Evolutionary conservation across 64 coral and sea anemone genomes (phyloP).

Genomic region (Actinia tenebrosa): DNA sequence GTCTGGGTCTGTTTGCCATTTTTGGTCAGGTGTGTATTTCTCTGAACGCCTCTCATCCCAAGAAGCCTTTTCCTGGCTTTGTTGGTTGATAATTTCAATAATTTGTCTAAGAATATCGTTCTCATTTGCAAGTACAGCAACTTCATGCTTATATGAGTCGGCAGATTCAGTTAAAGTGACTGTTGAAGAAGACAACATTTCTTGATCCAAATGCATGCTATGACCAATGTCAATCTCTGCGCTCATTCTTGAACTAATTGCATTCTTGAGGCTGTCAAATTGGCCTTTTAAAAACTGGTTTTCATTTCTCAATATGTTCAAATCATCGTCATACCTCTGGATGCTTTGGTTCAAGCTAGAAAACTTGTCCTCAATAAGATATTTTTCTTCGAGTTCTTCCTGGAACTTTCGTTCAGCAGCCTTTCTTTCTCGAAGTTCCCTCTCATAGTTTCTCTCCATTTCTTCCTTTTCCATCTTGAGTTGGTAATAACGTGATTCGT

Average conservation of each 20-base stretch:
- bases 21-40: background rate
- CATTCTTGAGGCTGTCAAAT: constrained; percentile 29
- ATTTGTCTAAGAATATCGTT: constrained; percentile 52
- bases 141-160: constrained; percentile 37
- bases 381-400: constrained; percentile 34
- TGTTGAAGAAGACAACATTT: background rate
- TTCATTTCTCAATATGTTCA: constrained; percentile 20
- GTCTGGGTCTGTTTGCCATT: constrained; percentile 6
- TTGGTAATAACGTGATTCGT: constrained; percentile 27
- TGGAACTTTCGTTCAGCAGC: constrained; percentile 18
- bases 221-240: background rate
- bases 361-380: constrained; percentile 30
- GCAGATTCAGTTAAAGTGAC: background rate
- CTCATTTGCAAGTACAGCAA: constrained; percentile 41
- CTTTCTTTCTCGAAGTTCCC: constrained; percentile 34
- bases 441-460: constrained; percentile 26
- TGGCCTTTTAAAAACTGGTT: constrained; percentile 38
- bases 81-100: constrained; percentile 50
- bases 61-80: constrained; percentile 5
- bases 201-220: background rate
- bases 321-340: constrained; percentile 37
- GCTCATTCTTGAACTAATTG: constrained; percentile 25
- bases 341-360: background rate
- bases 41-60: constrained; percentile 18
- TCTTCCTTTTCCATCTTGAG: constrained; percentile 34